Evolutionary conservation across 2,888 invertebrate genomes (phyloP), one percentile per base, ranked within the genome.

Genomic region (Hemaris fuciformis): DNA sequence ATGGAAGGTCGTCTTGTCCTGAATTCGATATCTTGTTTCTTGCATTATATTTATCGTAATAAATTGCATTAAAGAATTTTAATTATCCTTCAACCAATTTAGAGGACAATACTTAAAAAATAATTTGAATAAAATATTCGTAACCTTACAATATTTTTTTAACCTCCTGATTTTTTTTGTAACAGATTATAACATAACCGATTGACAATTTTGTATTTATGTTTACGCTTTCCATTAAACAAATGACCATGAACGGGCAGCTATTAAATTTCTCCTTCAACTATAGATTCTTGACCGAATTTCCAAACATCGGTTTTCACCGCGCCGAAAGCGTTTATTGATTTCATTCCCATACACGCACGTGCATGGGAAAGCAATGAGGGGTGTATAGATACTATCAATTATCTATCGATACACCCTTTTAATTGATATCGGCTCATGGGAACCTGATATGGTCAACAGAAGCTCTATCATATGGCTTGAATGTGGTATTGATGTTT

Each of bases 341-440:
- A 53, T 53, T 53, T 48, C 31, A 7, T 60, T 41, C 41, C 23
- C 41, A 56, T 13, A 22, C 38, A 62, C 48, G 25, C 34, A 65
- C 56, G 59, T 48, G 48, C 43, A 64, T 89, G 92, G 89, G 90
- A 91, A 85, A 89, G 69, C 81, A 89, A 87, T 88, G 72, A 85
- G 89, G 10, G 88, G 90, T 82, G 87, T 82, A 85, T 74, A 74
- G 85, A 88, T 88, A 86, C 66, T 76, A 80, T 74, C 84, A 86
- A 88, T 87, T 91, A 91, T 87, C 86, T 70, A 72, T 75, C 71
- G 66, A 67, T 79, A 70, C 77, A 74, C 71, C 70, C 77, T 72
- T 71, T 72, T 68, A 76, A 80, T 79, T 78, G 80, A 73, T 68
- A 72, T 72, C 74, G 74, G 75, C 63, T 64, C 73, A 76, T 83